Evolutionary conservation across 2,888 invertebrate species (phyloP), one percentile per base, ranked within the genome.

Genomic region (Lasioglossum oenotherae): DNA sequence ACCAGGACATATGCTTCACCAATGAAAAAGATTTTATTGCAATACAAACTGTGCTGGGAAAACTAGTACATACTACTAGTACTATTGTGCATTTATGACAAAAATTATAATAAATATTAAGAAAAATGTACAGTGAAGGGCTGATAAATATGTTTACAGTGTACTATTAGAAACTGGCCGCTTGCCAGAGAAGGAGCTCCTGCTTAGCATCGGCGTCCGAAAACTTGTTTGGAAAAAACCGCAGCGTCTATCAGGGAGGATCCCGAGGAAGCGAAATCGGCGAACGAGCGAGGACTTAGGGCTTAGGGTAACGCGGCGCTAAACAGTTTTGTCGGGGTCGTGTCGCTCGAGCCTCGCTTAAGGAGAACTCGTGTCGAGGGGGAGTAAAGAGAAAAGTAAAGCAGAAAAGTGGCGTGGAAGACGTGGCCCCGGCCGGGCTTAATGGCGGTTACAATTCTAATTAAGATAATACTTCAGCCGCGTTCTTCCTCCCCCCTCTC

Each of bases 401-500:
- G 69, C 41, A 60, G 74, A 27, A 53, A 77, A 44, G 67, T 31
- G 57, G 64, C 69, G 76, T 19, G 71, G 73, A 67, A 44, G 67
- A 35, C 67, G 38, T 27, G 67, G 14, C 35, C 46, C 41, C 53
- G 69, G 72, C 27, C 41, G 64, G 69, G 72, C 27, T 85, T 82
- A 82, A 79, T 75, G 73, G 67, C 60, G 88, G 89, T 84, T 88
- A 88, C 89, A 87, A 87, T 90, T 91, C 89, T 91, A 91, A 92
- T 92, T 91, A 92, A 92, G 91, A 92, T 92, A 90, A 89, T 88
- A 90, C 90, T 89, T 84, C 78, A 78, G 73, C 60, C 75, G 64
- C 78, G 74, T 67, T 60, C 27, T 27, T 4, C 27, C 60, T 1
- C 53, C 2, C 4, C 4, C 4, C 16, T 46, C 10, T n/a, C 53